Evolutionary conservation across 2,797 vertebrate genomes (phyloP), one percentile per base, ranked within the genome.

Genomic region (Nannoperca australis): DNA sequence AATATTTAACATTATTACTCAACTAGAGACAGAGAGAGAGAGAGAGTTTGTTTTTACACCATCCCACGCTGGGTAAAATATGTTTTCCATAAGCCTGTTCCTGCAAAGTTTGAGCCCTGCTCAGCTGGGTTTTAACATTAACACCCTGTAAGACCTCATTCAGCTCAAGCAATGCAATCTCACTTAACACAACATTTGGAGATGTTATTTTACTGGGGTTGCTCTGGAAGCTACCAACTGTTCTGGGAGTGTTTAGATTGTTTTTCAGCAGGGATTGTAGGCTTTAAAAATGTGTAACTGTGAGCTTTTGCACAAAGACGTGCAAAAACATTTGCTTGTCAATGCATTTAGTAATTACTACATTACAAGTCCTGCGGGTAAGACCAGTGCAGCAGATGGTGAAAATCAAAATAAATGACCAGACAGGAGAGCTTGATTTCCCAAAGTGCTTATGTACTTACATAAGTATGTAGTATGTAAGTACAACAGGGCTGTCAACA

Each of bases 1-100:
- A 78, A 90, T 92, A 86, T 89, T 92, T 85, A 77, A 88, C 65
- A 64, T 59, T 73, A 79, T 81, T 69, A 81, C 65, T 73, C 61
- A 70, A 66, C 59, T 71, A 66, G 40, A 22, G 38, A 42, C 40
- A 67, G 20, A 63, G 34, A 61, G 51, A 62, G 13, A 65, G 47
- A 67, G 42, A 68, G 73, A 24, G 34, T 73, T 2, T 45, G 6
- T 49, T 73, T 53, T 72, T 68, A 32, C 63, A 66, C n/a, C 70
- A 59, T 79, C 45, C 22, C 66, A 83, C 4, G 66, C 82, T 83
- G 81, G 50, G 69, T 79, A 49, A 82, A 84, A 83, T 74, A 56
- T 83, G 77, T 83, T 87, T 79, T 84, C 79, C 72, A 80, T 85
- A 84, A 84, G 50, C 20, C 15, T 24, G 54, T 77, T 67, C 63